phyloP scores from a whole-genome alignment of 2,797 vertebrate genomes.

The Buceros bicornis region DNA sequence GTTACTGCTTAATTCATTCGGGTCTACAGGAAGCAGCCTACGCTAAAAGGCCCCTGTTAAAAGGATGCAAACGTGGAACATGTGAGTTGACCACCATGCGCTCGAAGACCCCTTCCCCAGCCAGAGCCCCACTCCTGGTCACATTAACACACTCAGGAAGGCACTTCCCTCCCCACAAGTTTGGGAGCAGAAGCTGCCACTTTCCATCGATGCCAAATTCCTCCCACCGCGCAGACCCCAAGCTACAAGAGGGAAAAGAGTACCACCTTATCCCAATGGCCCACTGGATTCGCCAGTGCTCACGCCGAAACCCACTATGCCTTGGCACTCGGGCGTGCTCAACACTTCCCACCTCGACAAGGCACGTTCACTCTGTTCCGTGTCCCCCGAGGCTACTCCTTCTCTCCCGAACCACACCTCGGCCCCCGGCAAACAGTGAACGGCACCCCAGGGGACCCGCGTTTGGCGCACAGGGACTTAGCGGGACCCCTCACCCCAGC shows the following conservation, averaged over 20 bases:
- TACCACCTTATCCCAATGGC: rapidly evolving
- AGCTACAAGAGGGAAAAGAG: too few species aligned
- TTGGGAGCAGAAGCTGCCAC: background rate
- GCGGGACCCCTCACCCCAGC: background rate
- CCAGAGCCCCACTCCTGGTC: background rate
- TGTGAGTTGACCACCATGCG: background rate
- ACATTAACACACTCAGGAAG: background rate
- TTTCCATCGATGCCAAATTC: background rate
- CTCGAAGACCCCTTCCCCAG: background rate
- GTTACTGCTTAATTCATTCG: background rate
- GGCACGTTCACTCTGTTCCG: background rate
- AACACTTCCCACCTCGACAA: background rate
- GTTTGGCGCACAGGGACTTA: background rate
- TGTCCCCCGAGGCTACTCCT: rapidly evolving
- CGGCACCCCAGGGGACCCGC: too few species aligned
- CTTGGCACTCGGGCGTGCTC: rapidly evolving
- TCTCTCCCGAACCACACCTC: background rate
- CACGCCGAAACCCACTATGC: rapidly evolving
- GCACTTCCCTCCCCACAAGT: rapidly evolving
- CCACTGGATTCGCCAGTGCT: background rate
- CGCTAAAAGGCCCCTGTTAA: background rate
- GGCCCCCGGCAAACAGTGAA: rapidly evolving
- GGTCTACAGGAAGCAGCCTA: background rate
- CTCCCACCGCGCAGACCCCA: background rate
- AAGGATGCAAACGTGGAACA: background rate